Conservation (phyloP, 2,888 invertebrate species). For the Apodemia mormo region DNA sequence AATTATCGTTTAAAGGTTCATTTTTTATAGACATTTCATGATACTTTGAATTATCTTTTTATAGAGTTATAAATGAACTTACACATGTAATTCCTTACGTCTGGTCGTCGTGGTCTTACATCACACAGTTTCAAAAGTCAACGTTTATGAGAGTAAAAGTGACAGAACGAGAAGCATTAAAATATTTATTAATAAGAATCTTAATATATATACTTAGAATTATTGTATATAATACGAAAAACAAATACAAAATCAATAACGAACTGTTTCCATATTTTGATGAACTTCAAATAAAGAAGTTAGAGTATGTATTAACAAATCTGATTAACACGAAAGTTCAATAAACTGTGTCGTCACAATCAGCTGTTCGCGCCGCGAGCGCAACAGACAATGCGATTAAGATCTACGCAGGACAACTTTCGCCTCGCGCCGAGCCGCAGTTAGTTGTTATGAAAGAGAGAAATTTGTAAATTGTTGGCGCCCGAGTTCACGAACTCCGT, state of each 20-base stretch:
- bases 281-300: background rate
- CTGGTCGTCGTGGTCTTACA: no score
- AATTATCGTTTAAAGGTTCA: background rate
- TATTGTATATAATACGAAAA: no score
- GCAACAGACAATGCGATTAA: conserved; percentile 83
- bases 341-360: conserved; percentile 72
- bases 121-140: no score
- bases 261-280: background rate
- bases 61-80: background rate
- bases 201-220: no score
- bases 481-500: conserved; percentile 83
- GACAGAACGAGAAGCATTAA: no score
- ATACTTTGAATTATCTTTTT: background rate
- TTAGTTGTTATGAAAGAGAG: conserved; percentile 83
- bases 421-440: conserved; percentile 81
- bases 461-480: conserved; percentile 84
- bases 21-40: background rate
- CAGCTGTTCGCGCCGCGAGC: conserved; percentile 79
- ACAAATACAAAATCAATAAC: background rate
- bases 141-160: no score
- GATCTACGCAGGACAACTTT: conserved; percentile 83
- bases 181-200: no score
- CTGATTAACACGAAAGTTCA: conserved; percentile 61
- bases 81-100: background rate
- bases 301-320: conserved; percentile 35